A percentile compares a stretch with the other conserved stretches of the same genome.
Conservation (phyloP, 2,797 vertebrate genomes). For the Acanthopagrus latus region DNA sequence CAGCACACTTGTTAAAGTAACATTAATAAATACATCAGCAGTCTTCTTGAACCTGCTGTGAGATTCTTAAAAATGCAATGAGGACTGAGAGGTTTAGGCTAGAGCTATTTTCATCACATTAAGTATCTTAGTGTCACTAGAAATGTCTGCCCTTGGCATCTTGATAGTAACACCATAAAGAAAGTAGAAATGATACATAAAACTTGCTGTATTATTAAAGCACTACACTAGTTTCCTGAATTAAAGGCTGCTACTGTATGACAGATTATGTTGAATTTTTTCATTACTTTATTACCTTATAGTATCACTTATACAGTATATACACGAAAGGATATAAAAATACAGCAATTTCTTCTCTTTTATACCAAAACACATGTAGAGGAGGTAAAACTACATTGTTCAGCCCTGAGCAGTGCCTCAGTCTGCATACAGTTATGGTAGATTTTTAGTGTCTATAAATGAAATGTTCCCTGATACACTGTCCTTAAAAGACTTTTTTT, state of each 20-base stretch:
- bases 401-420: not conserved
- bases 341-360: not conserved
- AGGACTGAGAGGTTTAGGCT: not conserved
- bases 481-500: not conserved
- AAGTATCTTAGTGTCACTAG: not conserved
- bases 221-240: not conserved
- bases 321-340: not conserved
- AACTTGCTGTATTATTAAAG: too few relatives aligned
- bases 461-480: not conserved
- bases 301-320: too few relatives aligned
- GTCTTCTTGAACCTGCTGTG: not conserved
- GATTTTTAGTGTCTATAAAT: not conserved
- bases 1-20: not conserved
- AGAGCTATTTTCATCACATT: not conserved
- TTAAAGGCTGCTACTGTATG: not conserved
- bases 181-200: not conserved
- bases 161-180: not conserved
- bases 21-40: not conserved
- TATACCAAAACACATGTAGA: not conserved
- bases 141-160: not conserved
- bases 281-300: not conserved
- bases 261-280: not conserved
- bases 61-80: not conserved
- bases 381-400: too few relatives aligned
- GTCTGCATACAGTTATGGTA: not conserved